Evolutionary conservation across 2,888 invertebrate species (phyloP).

Genomic region (Xanthorhoe designata): DNA sequence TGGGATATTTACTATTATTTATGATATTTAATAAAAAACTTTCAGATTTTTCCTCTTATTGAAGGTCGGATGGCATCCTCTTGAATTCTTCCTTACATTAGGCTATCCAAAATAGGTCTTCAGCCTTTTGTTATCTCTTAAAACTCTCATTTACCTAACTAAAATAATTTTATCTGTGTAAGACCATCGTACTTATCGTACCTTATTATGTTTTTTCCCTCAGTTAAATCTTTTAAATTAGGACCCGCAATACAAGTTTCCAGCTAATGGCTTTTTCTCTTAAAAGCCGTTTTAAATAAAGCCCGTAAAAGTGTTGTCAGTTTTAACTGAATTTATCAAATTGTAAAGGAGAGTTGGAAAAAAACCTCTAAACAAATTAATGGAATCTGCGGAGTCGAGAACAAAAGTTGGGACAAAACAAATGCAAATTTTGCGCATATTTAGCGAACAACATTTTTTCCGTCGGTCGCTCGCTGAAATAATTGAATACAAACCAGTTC

Average conservation of each 20-base stretch:
- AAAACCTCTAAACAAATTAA: slow-evolving; percentile 58
- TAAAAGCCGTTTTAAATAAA: slow-evolving; percentile 27
- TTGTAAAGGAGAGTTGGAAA: slow-evolving; percentile 50
- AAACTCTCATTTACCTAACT: too few relatives aligned
- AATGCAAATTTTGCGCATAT: slow-evolving; percentile 70
- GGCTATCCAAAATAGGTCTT: too few relatives aligned
- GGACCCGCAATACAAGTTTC: slow-evolving; percentile 14
- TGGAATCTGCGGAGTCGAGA: slow-evolving; percentile 46
- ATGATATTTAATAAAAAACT: too few relatives aligned
- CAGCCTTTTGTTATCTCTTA: too few relatives aligned
- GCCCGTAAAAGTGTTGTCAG: slow-evolving; percentile 34
- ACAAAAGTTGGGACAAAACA: slow-evolving; percentile 55
- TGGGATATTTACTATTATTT: too few relatives aligned
- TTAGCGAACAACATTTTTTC: slow-evolving; percentile 67
- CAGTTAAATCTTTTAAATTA: not conserved
- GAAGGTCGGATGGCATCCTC: too few relatives aligned
- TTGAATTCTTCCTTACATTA: too few relatives aligned
- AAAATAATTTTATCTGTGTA: too few relatives aligned
- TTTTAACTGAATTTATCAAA: slow-evolving; percentile 46
- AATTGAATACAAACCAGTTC: slow-evolving; percentile 31
- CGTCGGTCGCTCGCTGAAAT: slow-evolving; percentile 42
- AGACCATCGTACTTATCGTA: too few relatives aligned
- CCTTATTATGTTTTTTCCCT: not conserved
- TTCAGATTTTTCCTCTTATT: too few relatives aligned
- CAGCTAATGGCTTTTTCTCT: slow-evolving; percentile 30